Evolutionary conservation across 30 jellyfish, hydroid and myxozoan species (phyloP).

Genomic region (Cassiopea andromeda): DNA sequence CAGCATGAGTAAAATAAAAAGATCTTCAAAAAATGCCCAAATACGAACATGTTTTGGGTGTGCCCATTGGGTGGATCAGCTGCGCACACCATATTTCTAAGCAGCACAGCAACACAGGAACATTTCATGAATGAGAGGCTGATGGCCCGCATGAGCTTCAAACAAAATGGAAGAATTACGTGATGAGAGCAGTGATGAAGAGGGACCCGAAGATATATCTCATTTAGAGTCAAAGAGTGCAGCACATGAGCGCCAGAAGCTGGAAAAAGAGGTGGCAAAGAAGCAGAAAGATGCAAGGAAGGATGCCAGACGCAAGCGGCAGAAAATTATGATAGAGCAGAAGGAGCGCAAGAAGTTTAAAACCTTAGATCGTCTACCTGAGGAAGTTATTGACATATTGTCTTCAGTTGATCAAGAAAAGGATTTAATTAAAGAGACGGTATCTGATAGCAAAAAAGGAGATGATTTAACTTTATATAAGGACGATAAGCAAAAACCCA

Average conservation of each 20-base stretch:
- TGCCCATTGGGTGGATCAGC: not conserved
- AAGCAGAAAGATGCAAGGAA: slow-evolving; percentile 42
- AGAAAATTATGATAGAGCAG: slow-evolving; percentile 34
- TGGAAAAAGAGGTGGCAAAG: slow-evolving; percentile 22
- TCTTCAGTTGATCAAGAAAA: slow-evolving; percentile 19
- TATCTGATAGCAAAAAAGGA: not conserved
- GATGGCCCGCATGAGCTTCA: not conserved
- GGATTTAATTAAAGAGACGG: not conserved
- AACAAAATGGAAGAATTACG: not conserved
- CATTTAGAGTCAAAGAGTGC: slow-evolving; percentile 38
- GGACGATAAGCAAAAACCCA: not conserved
- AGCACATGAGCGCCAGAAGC: slow-evolving; percentile 56
- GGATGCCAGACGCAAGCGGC: slow-evolving; percentile 30
- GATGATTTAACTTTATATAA: not conserved
- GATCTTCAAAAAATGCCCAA: no score
- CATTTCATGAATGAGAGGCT: not conserved
- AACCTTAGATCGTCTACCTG: slow-evolving; percentile 48
- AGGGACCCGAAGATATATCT: slow-evolving; percentile 75
- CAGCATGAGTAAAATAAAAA: no score
- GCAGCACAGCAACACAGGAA: not conserved
- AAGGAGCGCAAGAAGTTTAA: slow-evolving; percentile 15
- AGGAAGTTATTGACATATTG: slow-evolving; percentile 43
- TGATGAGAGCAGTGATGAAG: slow-evolving; percentile 56
- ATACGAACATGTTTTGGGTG: no score
- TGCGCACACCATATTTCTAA: not conserved